Conservation (phyloP, 2,888 invertebrate genomes). For the Andrena hattorfiana region DNA sequence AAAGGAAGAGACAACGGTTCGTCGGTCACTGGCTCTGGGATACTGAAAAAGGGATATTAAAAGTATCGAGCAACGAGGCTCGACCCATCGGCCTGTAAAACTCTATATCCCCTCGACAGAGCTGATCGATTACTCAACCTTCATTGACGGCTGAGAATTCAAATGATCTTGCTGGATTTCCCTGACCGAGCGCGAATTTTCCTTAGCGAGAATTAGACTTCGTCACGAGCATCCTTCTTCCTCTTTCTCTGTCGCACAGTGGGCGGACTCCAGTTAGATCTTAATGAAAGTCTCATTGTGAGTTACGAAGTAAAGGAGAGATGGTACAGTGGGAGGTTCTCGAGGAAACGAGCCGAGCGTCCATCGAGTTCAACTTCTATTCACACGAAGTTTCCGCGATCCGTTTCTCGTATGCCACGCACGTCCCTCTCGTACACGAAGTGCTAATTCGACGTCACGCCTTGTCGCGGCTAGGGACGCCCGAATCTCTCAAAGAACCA, state of each 20-base stretch:
- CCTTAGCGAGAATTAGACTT: not conserved
- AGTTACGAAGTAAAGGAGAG: not conserved
- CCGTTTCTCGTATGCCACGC: conserved; percentile 34
- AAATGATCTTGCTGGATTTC: conserved; percentile 9
- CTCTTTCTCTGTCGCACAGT: not conserved
- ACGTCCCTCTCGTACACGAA: conserved; percentile 47
- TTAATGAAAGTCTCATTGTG: not conserved
- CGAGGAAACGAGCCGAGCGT: not conserved
- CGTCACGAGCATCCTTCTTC: not conserved
- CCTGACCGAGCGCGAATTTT: not conserved
- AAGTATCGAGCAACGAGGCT: conserved; percentile 58
- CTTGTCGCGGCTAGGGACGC: conserved; percentile 16
- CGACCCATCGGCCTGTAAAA: conserved; percentile 59
- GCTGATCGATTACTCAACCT: conserved; percentile 55
- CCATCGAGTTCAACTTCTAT: conserved; percentile 37
- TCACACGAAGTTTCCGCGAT: conserved; percentile 48
- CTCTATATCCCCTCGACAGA: conserved; percentile 55
- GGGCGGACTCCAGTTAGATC: no score
- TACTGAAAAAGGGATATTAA: conserved; percentile 62
- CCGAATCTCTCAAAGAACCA: conserved; percentile 35
- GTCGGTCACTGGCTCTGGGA: conserved; percentile 35
- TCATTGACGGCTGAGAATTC: conserved; percentile 26
- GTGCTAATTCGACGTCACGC: conserved; percentile 58
- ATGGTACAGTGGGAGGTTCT: not conserved
- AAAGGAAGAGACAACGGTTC: conserved; percentile 40